phyloP scores from a whole-genome alignment of 2,888 invertebrate species.

The Nebria salina region DNA sequence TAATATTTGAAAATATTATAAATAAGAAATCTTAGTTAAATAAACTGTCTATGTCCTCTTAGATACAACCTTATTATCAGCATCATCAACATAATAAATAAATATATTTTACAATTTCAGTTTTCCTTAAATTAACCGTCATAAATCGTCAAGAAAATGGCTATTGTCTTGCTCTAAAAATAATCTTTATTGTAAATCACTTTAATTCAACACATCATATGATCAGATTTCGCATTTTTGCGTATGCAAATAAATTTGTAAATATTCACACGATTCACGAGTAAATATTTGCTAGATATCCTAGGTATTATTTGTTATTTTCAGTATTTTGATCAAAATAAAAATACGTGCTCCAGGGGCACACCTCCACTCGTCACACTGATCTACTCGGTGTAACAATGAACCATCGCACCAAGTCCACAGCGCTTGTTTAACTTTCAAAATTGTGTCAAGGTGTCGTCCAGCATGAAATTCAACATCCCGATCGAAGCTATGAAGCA shows the following conservation, averaged over 20 bases:
- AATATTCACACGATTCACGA: not conserved
- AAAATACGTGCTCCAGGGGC: not conserved
- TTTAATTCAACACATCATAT: not conserved
- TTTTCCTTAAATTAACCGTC: not conserved
- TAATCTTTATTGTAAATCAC: not conserved
- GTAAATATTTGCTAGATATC: not conserved
- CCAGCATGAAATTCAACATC: not conserved
- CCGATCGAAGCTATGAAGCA: constrained; percentile 15
- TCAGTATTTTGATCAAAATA: not conserved
- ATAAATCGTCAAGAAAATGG: not conserved
- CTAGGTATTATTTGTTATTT: not conserved
- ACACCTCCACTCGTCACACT: not conserved
- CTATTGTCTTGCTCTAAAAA: not conserved
- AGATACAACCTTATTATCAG: not conserved
- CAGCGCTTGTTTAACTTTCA: not conserved
- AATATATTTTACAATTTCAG: not conserved
- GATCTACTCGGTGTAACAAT: too few relatives aligned
- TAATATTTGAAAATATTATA: not conserved
- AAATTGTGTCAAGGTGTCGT: not conserved
- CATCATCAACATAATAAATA: not conserved
- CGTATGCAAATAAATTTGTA: not conserved
- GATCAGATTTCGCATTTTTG: not conserved
- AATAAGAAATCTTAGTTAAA: not conserved
- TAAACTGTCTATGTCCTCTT: not conserved
- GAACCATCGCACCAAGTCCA: not conserved